Conservation (phyloP, 2,797 vertebrate species). For the Semaprochilodus insignis region DNA sequence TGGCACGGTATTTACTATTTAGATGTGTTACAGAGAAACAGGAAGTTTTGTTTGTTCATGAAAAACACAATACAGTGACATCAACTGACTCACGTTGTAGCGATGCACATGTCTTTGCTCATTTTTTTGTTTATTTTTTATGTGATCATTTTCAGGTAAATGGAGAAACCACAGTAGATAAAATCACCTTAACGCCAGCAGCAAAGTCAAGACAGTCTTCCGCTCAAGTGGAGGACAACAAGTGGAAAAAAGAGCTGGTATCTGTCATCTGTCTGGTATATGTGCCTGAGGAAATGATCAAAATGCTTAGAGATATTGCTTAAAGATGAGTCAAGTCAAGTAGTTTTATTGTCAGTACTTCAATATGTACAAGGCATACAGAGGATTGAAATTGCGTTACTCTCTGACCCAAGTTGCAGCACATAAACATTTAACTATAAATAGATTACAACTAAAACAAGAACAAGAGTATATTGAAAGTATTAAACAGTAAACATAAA, state of each 20-base stretch:
- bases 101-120: background rate
- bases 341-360: too few relatives aligned
- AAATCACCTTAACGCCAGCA: conserved; percentile 48
- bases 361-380: too few relatives aligned
- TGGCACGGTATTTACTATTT: conserved; percentile 72
- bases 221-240: conserved; percentile 65
- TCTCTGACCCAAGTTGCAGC: too few relatives aligned
- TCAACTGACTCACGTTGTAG: background rate
- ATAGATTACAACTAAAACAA: too few relatives aligned
- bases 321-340: too few relatives aligned
- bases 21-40: background rate
- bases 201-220: conserved; percentile 50
- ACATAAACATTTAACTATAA: too few relatives aligned
- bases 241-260: conserved; percentile 86
- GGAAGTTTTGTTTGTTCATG: background rate
- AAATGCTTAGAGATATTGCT: too few relatives aligned
- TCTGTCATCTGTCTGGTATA: too few relatives aligned
- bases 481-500: too few relatives aligned
- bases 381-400: too few relatives aligned
- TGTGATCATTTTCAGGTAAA: conserved; percentile 74
- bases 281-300: background rate
- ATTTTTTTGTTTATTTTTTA: conserved; percentile 16
- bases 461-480: too few relatives aligned
- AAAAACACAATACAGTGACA: background rate
- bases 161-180: conserved; percentile 60